Evolutionary conservation across 2,797 vertebrate genomes (phyloP).

Genomic region (Acrossocheilus fasciatus): DNA sequence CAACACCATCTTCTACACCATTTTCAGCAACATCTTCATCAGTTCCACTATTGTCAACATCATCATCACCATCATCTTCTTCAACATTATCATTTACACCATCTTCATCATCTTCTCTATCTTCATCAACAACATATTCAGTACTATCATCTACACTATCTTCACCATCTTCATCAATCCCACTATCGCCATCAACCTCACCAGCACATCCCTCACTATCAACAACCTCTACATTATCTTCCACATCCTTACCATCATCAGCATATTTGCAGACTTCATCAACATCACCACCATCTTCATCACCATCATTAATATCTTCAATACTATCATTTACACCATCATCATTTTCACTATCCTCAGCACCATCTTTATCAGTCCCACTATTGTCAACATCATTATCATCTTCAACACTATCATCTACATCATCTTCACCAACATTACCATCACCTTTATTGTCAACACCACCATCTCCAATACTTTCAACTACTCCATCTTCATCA

Average conservation of each 20-base stretch:
- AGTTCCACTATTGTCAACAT: background rate
- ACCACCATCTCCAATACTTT: background rate
- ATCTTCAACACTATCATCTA: background rate
- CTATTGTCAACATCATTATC: too few relatives aligned
- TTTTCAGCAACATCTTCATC: too few relatives aligned
- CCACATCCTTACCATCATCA: background rate
- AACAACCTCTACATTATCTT: background rate
- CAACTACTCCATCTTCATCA: background rate
- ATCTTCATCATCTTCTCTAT: background rate
- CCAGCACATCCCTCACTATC: too few relatives aligned
- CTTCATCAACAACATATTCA: background rate
- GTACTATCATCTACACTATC: background rate
- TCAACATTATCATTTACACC: too few relatives aligned
- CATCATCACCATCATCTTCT: too few relatives aligned
- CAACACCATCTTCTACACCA: too few relatives aligned
- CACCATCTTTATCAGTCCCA: background rate
- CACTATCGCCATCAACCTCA: too few relatives aligned
- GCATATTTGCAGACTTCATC: background rate
- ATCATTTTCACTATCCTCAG: too few relatives aligned
- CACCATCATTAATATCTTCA: background rate
- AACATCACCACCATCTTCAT: too few relatives aligned
- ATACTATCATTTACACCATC: too few relatives aligned
- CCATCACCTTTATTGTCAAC: background rate
- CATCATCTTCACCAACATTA: background rate
- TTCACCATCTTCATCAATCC: too few relatives aligned